Conservation (phyloP, 2,888 invertebrate genomes). For the Polydrusus tereticollis region DNA sequence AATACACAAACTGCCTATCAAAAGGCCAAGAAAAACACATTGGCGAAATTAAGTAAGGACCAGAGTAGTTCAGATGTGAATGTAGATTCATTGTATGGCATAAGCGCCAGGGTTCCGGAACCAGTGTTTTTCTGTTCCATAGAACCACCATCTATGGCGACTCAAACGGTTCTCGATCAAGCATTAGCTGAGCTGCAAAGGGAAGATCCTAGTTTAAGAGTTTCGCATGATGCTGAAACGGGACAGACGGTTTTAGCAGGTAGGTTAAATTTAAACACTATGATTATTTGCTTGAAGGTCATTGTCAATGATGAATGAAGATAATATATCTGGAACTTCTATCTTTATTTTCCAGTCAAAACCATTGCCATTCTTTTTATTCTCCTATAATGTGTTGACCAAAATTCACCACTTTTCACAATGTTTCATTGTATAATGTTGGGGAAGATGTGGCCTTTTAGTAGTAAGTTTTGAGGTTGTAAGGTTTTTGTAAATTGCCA, state of each 20-base stretch:
- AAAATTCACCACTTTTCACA: no score
- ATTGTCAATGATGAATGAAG: no score
- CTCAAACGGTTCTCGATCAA: slow-evolving; percentile 81
- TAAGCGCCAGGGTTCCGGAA: slow-evolving; percentile 83
- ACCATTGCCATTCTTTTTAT: no score
- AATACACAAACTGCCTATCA: slow-evolving; percentile 71
- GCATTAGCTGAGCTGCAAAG: slow-evolving; percentile 85
- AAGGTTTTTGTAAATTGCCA: no score
- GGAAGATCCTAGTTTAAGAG: slow-evolving; percentile 92
- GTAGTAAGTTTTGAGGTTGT: no score
- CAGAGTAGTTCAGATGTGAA: slow-evolving; percentile 52
- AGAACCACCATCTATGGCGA: slow-evolving; percentile 87
- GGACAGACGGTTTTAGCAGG: slow-evolving; percentile 89
- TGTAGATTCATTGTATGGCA: slow-evolving; percentile 64
- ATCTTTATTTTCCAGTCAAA: no score
- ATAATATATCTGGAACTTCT: no score
- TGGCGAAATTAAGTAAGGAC: slow-evolving; percentile 49
- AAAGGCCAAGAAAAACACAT: slow-evolving; percentile 70
- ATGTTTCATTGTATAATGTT: no score
- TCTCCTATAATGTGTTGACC: no score
- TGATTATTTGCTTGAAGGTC: no score
- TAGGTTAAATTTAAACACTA: slow-evolving; percentile 53
- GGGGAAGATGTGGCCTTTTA: no score
- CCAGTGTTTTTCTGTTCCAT: slow-evolving; percentile 98
- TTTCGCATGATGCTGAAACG: slow-evolving; percentile 81